Conservation (phyloP, 2,888 invertebrate genomes). For the Orthosia gracilis region DNA sequence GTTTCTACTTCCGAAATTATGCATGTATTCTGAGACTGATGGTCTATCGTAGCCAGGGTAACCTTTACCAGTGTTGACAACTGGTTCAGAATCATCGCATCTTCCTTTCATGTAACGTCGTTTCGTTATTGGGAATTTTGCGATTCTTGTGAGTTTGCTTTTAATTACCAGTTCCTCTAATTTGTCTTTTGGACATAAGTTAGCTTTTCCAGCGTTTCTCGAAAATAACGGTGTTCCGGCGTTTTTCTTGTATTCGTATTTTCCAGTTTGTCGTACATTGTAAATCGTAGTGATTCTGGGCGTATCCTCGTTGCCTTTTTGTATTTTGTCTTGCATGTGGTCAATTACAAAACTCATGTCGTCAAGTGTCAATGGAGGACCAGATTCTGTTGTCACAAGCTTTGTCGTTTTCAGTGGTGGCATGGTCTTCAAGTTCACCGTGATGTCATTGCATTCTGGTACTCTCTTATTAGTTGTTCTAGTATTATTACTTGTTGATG, state of each 20-base stretch:
- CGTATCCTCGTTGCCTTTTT: not conserved
- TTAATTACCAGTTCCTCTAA: conserved; percentile 19
- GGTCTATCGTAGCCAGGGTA: not conserved
- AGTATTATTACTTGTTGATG: not conserved
- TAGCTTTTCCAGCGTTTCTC: not conserved
- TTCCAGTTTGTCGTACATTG: not conserved
- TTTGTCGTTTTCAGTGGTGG: not conserved
- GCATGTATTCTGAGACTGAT: not conserved
- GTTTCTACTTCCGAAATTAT: not conserved
- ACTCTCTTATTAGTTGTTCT: not conserved
- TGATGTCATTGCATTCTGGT: conserved; percentile 35
- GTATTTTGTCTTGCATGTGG: conserved; percentile 15
- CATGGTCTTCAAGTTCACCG: conserved; percentile 41
- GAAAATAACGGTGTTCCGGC: accelerated
- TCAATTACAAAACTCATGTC: conserved; percentile 13
- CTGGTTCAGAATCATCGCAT: not conserved
- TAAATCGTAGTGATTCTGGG: not conserved
- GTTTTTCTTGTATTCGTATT: not conserved
- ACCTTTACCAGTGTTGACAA: not conserved
- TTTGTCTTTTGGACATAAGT: not conserved
- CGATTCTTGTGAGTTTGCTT: conserved; percentile 47
- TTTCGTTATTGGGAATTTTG: conserved; percentile 38
- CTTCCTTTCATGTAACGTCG: not conserved
- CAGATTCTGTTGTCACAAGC: not conserved
- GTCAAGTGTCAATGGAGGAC: not conserved